Evolutionary conservation across 2,797 vertebrate species (phyloP).

Genomic region (Alauda arvensis): DNA sequence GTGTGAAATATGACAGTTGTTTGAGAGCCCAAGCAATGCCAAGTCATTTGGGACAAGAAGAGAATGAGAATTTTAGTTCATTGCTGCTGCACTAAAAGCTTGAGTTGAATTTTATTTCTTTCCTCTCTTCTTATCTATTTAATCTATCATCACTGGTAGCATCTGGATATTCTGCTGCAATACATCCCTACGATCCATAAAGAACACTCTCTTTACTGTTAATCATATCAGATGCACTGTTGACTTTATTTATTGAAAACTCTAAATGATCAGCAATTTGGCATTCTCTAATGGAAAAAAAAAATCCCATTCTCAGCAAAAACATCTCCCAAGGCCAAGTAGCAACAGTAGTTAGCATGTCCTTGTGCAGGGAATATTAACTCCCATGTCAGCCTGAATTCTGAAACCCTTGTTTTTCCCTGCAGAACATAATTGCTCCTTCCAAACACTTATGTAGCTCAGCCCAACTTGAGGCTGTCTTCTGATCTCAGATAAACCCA

Average conservation of each 20-base stretch:
- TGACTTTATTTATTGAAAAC: conserved; percentile 27
- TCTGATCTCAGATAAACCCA: conserved; percentile 51
- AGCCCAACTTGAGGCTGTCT: conserved; percentile 30
- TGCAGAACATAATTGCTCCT: conserved; percentile 23
- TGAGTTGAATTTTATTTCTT: conserved; percentile 22
- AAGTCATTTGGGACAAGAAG: conserved; percentile 38
- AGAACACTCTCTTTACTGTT: not conserved
- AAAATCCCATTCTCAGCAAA: not conserved
- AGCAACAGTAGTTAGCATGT: not conserved
- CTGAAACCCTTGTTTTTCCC: not conserved
- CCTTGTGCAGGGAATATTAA: not conserved
- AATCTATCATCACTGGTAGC: not conserved
- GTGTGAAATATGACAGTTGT: conserved; percentile 53
- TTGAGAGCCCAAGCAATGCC: conserved; percentile 39
- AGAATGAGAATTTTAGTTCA: conserved; percentile 36
- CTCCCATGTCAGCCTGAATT: not conserved
- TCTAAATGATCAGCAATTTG: not conserved
- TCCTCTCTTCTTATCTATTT: conserved; percentile 17
- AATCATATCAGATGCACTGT: not conserved
- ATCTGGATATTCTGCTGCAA: not conserved
- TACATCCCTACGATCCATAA: not conserved
- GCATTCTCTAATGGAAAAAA: not conserved
- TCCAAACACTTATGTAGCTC: conserved; percentile 1
- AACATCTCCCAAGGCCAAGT: not conserved
- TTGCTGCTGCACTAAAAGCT: conserved; percentile 6